Evolutionary conservation across 2,888 invertebrate species (phyloP).

Genomic region (Nomada flava): DNA sequence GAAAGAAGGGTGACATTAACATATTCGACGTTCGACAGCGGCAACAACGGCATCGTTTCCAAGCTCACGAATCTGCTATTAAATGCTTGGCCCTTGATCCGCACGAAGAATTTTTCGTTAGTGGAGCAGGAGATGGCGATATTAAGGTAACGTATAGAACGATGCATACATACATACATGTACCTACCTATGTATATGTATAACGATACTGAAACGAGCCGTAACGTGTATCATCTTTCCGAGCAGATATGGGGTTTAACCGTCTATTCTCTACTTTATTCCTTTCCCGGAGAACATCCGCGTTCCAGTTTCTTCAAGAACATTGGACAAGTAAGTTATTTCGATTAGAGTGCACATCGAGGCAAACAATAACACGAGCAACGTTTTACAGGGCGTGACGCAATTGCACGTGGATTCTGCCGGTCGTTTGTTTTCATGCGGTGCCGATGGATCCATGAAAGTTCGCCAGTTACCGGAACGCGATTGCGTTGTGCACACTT

Average conservation of each 20-base stretch:
- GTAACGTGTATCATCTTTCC: background rate
- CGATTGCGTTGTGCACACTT: conserved; percentile 86
- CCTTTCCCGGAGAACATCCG: conserved; percentile 97
- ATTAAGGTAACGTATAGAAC: conserved; percentile 88
- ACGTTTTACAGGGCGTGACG: conserved; percentile 90
- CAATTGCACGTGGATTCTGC: conserved; percentile 96
- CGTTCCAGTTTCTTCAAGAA: conserved; percentile 98
- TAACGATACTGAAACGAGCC: background rate
- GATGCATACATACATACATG: background rate
- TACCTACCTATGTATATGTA: no score
- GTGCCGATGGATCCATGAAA: conserved; percentile 99
- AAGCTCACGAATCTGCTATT: conserved; percentile 97
- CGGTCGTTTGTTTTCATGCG: conserved; percentile 97
- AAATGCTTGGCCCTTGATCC: conserved; percentile 98
- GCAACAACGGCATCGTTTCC: conserved; percentile 92
- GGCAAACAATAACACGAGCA: conserved; percentile 10
- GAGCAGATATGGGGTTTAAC: conserved; percentile 96
- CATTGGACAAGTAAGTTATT: conserved; percentile 90
- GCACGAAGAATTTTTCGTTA: conserved; percentile 97
- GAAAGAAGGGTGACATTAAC: conserved; percentile 98
- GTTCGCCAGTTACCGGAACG: conserved; percentile 96
- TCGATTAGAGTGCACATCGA: background rate
- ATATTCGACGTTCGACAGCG: conserved; percentile 98
- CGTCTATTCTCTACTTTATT: conserved; percentile 93
- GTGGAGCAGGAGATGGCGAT: conserved; percentile 97